Evolutionary conservation across 2,888 invertebrate species (phyloP), one percentile per base, ranked within the genome.

Genomic region (Ichneumoninae sp.): DNA sequence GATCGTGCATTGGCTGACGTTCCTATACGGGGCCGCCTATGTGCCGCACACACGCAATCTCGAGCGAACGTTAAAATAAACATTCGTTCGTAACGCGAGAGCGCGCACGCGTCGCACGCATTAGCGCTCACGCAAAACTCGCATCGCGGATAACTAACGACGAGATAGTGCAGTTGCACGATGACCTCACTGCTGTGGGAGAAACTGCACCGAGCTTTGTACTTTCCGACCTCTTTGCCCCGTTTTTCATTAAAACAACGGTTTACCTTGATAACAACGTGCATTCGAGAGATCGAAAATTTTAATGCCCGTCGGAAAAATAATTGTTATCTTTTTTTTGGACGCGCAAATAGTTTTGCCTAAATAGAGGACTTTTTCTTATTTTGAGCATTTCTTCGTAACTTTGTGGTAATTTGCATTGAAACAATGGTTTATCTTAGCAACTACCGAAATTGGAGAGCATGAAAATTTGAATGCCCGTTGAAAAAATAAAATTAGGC

Each of bases 31-130:
- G 26, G 40, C 40, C 10, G 40, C 40, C n/a, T 44, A 60, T 52
- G 19, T 68, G 76, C 57, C 4, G 26, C 44, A 70, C 16, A 73
- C 19, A 22, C 52, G 63, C 63, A 36, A 63, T 36, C 36, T 13
- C 36, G 7, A 54, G 13, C 54, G 13, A 54, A 16, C 36, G 22
- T 54, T 68, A 68, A 47, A 77, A 68, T 68, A 36, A 40, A 66
- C 44, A 44, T 68, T 44, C 60, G 44, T 26, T 30, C 44, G 60
- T 63, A 74, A 74, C 16, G 19, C 66, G 30, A 44, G 22, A 71
- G 26, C 57, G 26, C 63, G 63, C 52, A n/a, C n/a, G n/a, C 70
- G 30, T 33, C 10, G 13, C 54, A 36, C 70, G 36, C 40, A 44
- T 40, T 22, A 33, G 33, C 44, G 52, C 26, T 44, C 57, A 22